These are phyloP conservation scores for Drosophila crucigera DNA, from an alignment of 2,888 invertebrate species.

Conservation along the genomic window DNA sequence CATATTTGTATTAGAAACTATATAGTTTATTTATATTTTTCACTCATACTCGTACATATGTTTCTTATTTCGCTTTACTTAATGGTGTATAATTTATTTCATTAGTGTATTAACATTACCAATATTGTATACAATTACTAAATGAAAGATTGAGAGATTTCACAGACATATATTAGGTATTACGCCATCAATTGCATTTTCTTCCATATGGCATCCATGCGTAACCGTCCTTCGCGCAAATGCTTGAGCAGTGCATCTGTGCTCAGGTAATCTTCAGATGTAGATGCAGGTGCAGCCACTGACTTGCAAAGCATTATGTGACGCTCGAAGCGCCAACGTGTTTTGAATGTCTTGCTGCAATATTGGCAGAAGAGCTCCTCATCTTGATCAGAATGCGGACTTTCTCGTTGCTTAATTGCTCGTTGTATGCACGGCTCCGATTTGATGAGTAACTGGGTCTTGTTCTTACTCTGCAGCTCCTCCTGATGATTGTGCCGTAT, in stretches of 20 bases:
- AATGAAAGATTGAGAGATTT: background rate
- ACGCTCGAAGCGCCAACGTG: slow-evolving; percentile 53
- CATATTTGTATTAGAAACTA: background rate
- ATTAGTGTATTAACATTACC: background rate
- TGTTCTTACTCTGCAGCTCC: slow-evolving; percentile 55
- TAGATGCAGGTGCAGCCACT: background rate
- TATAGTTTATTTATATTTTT: background rate
- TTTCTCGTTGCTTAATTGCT: background rate
- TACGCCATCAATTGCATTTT: slow-evolving; percentile 29
- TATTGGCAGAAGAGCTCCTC: slow-evolving; percentile 51
- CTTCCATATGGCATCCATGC: slow-evolving; percentile 53
- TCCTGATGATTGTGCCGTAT: slow-evolving; percentile 74
- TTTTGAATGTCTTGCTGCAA: slow-evolving; percentile 69
- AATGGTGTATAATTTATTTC: background rate
- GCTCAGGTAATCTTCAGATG: slow-evolving; percentile 5
- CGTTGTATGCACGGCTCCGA: slow-evolving; percentile 37
- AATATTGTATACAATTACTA: background rate
- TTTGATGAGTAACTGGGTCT: slow-evolving; percentile 62
- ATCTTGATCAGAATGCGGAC: slow-evolving; percentile 13
- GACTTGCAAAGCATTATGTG: slow-evolving; percentile 41
- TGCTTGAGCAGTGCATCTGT: slow-evolving; percentile 47
- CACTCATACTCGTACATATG: background rate
- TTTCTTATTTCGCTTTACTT: background rate
- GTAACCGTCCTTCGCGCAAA: slow-evolving; percentile 51
- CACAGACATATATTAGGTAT: background rate